phyloP scores from a whole-genome alignment of 2,888 invertebrate genomes.

The Andrena fulva region DNA sequence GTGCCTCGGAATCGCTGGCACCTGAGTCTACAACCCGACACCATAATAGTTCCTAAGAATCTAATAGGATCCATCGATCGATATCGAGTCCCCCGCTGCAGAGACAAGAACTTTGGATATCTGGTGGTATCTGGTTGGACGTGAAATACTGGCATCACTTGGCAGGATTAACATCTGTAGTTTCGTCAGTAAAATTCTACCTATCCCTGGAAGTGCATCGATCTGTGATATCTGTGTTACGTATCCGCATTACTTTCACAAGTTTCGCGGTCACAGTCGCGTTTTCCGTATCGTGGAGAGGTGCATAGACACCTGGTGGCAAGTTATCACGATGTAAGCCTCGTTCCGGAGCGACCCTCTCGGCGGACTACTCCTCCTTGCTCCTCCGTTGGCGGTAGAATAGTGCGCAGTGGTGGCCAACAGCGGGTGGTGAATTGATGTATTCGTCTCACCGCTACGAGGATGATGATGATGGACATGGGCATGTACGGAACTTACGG shows the following conservation, averaged over 20 bases:
- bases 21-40: conserved; percentile 6
- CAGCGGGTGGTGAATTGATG: conserved; percentile 75
- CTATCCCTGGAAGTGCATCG: conserved; percentile 13
- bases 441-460: conserved; percentile 75
- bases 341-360: not conserved
- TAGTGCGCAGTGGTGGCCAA: conserved; percentile 11
- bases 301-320: not conserved
- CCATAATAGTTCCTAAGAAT: not conserved
- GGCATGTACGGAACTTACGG: conserved; percentile 89
- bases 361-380: not conserved
- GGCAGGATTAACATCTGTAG: not conserved
- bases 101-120: not conserved
- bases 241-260: not conserved
- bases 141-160: not conserved
- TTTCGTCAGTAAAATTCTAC: not conserved
- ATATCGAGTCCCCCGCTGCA: not conserved
- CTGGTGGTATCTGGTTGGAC: not conserved
- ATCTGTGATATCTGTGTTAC: conserved; percentile 43
- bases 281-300: not conserved
- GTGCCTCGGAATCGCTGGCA: conserved; percentile 52
- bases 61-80: not conserved
- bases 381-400: not conserved
- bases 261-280: not conserved
- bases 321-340: conserved; percentile 28
- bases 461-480: conserved; percentile 93